Conservation (phyloP, 2,797 vertebrate species). For the Onychomys arenicola region DNA sequence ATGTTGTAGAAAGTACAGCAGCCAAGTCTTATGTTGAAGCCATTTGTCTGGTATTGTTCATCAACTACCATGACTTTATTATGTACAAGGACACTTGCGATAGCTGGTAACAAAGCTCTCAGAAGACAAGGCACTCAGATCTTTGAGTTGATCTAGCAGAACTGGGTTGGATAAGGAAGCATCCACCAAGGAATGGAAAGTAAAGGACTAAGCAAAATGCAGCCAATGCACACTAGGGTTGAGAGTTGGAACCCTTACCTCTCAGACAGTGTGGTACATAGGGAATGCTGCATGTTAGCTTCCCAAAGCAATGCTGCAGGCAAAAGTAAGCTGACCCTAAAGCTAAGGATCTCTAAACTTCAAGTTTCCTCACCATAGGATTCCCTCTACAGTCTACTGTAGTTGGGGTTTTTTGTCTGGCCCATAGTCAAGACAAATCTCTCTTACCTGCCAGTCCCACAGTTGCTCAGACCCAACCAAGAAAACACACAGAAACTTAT, state of each 20-base stretch:
- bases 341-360: neutral
- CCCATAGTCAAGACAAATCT: too few species aligned
- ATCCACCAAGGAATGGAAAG: neutral
- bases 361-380: fast-evolving
- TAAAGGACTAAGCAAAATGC: too few species aligned
- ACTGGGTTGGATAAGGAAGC: neutral
- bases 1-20: neutral
- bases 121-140: neutral
- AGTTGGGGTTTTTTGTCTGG: too few species aligned
- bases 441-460: too few species aligned
- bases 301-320: neutral
- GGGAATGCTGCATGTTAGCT: neutral
- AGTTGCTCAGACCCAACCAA: too few species aligned
- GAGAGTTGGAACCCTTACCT: neutral
- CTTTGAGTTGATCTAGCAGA: neutral
- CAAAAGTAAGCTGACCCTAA: neutral
- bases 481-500: too few species aligned
- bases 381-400: neutral
- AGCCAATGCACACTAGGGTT: neutral
- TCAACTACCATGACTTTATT: neutral
- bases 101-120: neutral
- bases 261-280: neutral
- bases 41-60: neutral
- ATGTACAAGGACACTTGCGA: neutral
- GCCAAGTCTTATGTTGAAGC: neutral